These are phyloP conservation scores for Zaprionus davidi DNA, from an alignment of 1,140 invertebrate genomes.

Conservation along the genomic window DNA sequence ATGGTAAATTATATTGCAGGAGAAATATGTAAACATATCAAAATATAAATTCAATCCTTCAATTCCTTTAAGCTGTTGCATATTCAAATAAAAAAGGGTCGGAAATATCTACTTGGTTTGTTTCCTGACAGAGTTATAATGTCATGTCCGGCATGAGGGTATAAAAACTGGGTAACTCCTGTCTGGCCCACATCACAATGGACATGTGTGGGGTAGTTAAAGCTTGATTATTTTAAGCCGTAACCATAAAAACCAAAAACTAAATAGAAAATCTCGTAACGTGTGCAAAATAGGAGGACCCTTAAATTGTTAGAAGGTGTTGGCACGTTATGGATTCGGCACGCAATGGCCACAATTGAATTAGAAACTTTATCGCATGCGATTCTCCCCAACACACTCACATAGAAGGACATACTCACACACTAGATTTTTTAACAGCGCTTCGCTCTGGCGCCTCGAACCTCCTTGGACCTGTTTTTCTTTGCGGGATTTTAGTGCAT, in stretches of 20 bases:
- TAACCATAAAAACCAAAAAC: not conserved
- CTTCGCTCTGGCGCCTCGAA: not conserved
- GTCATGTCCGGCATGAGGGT: slow-evolving; percentile 11
- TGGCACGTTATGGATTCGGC: slow-evolving; percentile 48
- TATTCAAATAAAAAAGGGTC: not conserved
- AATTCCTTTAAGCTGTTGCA: not conserved
- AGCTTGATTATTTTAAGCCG: slow-evolving; percentile 33
- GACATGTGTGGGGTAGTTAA: slow-evolving; percentile 15
- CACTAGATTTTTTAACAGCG: slow-evolving; percentile 50
- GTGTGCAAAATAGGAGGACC: not conserved
- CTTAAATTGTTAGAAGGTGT: slow-evolving; percentile 35
- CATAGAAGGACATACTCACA: slow-evolving; percentile 2
- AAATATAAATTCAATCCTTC: not conserved
- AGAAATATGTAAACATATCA: not conserved
- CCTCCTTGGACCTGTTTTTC: slow-evolving; percentile 7
- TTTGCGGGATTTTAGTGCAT: slow-evolving; percentile 31
- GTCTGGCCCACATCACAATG: slow-evolving; percentile 11
- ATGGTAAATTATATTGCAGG: not conserved
- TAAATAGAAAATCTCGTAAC: slow-evolving; percentile 1
- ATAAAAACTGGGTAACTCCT: not conserved
- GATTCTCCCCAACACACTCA: slow-evolving; percentile 29
- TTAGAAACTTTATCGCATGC: slow-evolving; percentile 71
- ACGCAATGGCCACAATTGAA: slow-evolving; percentile 66
- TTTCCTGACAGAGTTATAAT: not conserved
- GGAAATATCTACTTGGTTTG: not conserved